Conservation (phyloP, 2,113 vertebrate genomes). For the Ceyx margarethae region DNA sequence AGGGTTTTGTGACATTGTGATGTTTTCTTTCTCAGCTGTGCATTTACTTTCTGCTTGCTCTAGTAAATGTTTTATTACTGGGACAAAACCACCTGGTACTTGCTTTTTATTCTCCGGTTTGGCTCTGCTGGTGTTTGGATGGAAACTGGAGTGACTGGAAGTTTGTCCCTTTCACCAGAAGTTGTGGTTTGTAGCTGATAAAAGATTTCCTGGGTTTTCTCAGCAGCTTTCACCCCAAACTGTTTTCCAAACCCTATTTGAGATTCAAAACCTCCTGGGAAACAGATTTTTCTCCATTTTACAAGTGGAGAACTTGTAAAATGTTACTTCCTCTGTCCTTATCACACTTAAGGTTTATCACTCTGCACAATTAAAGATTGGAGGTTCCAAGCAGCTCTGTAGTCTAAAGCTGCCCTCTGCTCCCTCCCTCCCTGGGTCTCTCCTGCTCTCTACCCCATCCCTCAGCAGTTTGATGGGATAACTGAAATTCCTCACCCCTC, state of each 20-base stretch:
- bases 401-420: neutral
- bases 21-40: slow-evolving; percentile 78
- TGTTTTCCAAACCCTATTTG: neutral
- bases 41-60: slow-evolving; percentile 81
- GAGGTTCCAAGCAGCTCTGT: neutral
- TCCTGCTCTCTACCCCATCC: neutral
- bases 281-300: neutral
- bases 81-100: slow-evolving; percentile 38
- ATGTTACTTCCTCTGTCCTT: neutral
- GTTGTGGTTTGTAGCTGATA: neutral
- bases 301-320: no score
- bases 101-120: slow-evolving; percentile 6
- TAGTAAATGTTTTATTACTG: slow-evolving; percentile 84
- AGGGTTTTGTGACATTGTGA: slow-evolving; percentile 78
- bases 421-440: neutral
- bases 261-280: neutral
- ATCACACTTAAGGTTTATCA: neutral
- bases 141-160: neutral
- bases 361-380: neutral
- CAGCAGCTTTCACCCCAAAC: neutral
- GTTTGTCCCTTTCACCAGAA: neutral
- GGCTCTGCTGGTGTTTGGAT: neutral
- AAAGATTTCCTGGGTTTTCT: neutral
- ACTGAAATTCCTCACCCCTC: slow-evolving; percentile 58
- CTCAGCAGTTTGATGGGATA: neutral